Evolutionary conservation across 2,888 invertebrate species (phyloP), one percentile per base, ranked within the genome.

Genomic region (Dasysyrphus albostriatus): DNA sequence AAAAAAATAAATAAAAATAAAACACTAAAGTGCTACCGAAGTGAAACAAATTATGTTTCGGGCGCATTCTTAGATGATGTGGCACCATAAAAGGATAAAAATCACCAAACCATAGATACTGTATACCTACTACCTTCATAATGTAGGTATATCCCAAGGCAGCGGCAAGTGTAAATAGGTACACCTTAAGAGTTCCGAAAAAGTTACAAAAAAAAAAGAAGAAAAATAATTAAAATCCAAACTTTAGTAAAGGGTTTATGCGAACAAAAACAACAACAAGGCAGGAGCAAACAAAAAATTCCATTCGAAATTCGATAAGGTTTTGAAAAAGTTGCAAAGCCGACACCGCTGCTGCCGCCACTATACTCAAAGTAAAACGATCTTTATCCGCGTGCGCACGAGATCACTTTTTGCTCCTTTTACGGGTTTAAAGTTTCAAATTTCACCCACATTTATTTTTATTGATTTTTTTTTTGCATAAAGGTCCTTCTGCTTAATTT

Each of bases 131-230:
- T 24, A 16, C 10, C 19, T 49, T 16, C 16, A 6, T n/a, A n/a
- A n/a, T 3, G 7, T 47, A 24, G 24, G 3, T 19, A 39, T 5
- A 51, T 29, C 51, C n/a, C 74, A 83, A 79, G 78, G 87, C 87
- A 75, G 87, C 87, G 87, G 83, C 83, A 87, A 87, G 87, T 87
- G 83, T 83, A 83, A 83, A 75, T 75, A 79, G 75, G 78, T 83
- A 83, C 83, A 87, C 87, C 84, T 84, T 76, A n/a, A 51, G 19
- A 51, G 44, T 72, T 58, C 29, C 19, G 24, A 34, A 12, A 39
- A 61, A 44, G 19, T 67, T 49, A 67, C 58, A 51, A 63, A 61
- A 65, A 6, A 47, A 8, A 44, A 61, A 59, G 59, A 51, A 16
- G n/a, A n/a, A n/a, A n/a, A n/a, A n/a, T n/a, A n/a, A 12, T 9